Base-by-base conservation (phyloP, 35 echinoderm and acorn worm genomes). In the Eucidaris tribuloides region DNA sequence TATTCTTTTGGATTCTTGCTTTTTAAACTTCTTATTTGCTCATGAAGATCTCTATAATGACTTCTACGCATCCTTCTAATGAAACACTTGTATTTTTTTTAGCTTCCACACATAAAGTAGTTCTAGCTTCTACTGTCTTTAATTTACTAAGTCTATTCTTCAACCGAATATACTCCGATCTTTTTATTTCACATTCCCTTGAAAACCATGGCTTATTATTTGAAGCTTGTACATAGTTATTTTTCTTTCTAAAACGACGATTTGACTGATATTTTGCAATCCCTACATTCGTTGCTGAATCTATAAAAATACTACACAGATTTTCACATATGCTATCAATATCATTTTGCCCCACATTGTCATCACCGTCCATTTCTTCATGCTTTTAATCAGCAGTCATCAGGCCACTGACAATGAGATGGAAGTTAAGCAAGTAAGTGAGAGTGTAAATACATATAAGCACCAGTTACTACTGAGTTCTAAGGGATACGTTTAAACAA, bases 301-400 rank as follows among this genome's bases (percentile, higher is more conserved):
- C 42, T 4, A 41, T 77, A 41, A 77, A 43, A 20, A 77, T 42
- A 44, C 39, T 41, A 77, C 71, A 22, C 34, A 77, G 13, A 77
- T 77, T 43, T 42, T 77, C n/a, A 77, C 71, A 77, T 41, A 77
- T 17, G 15, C 27, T 42, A 43, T 77, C 39, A 17, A 77, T 77
- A 42, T 23, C 56, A 59, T 59, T 27, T 59, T 59, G 56, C 20
- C 29, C 56, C 29, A 59, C 56, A 23, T 23, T 59, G 56, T 59
- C 56, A 23, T 23, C 4, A 5, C 29, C 29, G 29, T 59, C 56
- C 29, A 27, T 59, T 23, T 59, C 56, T 23, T 59, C 56, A 59
- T 23, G 20, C 56, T 23, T 59, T 59, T 59, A n/a, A n/a, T n/a
- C n/a, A n/a, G n/a, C n/a, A n/a, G n/a, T n/a, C n/a, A n/a, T n/a